Percentiles rank a stretch among this genome's conserved stretches.
Evolutionary conservation across 2,888 invertebrate genomes (phyloP).

Genomic region (Amphipoea lucens): DNA sequence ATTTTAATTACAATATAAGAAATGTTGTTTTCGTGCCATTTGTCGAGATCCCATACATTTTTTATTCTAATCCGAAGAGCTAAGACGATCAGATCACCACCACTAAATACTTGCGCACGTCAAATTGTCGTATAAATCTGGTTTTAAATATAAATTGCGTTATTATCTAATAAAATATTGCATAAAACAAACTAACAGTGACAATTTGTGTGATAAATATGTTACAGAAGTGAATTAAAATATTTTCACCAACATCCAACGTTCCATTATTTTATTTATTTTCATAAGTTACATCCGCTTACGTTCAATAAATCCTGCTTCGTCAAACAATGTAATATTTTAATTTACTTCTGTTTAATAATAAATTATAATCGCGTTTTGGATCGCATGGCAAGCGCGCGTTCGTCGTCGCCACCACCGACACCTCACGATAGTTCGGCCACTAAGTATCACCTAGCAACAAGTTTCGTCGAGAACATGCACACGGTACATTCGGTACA

Average conservation of each 20-base stretch:
- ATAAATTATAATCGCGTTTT: conserved; percentile 41
- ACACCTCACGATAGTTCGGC: conserved; percentile 48
- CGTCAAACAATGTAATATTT: conserved; percentile 53
- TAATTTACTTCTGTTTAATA: conserved; percentile 55
- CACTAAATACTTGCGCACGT: conserved; percentile 57
- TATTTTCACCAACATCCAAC: conserved; percentile 37
- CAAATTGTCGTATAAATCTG: conserved; percentile 51
- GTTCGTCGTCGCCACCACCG: conserved; percentile 8
- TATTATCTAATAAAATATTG: conserved; percentile 46
- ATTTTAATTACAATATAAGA: conserved; percentile 55
- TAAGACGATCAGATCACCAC: conserved; percentile 65
- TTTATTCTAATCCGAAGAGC: conserved; percentile 64
- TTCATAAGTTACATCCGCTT: conserved; percentile 56
- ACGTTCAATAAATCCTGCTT: conserved; percentile 39
- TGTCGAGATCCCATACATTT: conserved; percentile 56
- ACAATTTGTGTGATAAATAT: conserved; percentile 48
- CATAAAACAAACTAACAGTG: conserved; percentile 55
- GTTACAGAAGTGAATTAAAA: conserved; percentile 61
- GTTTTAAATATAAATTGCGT: conserved; percentile 45
- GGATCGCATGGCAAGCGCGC: conserved; percentile 20
- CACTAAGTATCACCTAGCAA: conserved; percentile 70
- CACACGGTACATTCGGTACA: conserved; percentile 73
- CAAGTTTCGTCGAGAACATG: conserved; percentile 72
- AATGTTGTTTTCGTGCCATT: conserved; percentile 57
- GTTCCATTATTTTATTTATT: conserved; percentile 38